Conservation (phyloP, 2,797 vertebrate genomes). For the Coilia nasus region DNA sequence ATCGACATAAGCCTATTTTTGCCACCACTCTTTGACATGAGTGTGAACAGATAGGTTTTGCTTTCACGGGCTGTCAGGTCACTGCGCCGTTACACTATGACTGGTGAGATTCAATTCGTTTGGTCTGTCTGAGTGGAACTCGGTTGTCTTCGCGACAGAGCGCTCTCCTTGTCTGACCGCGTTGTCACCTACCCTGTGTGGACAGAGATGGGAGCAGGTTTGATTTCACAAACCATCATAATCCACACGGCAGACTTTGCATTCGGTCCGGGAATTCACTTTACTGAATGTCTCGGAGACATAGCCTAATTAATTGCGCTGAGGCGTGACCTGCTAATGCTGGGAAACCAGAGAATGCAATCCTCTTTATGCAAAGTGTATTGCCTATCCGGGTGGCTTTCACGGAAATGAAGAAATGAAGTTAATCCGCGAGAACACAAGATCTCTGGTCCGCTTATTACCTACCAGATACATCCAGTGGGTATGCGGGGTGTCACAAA, state of each 20-base stretch:
- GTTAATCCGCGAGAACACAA: slow-evolving; percentile 15
- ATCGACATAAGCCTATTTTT: too few relatives aligned
- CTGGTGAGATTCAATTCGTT: slow-evolving; percentile 42
- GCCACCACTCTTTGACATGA: background rate
- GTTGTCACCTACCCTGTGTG: background rate
- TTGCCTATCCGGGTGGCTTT: slow-evolving; percentile 53
- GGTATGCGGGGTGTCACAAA: background rate
- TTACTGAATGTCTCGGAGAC: slow-evolving; percentile 25
- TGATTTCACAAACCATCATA: slow-evolving; percentile 3
- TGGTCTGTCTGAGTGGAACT: slow-evolving; percentile 26
- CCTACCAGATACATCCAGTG: background rate
- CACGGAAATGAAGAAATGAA: background rate
- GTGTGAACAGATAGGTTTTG: slow-evolving; percentile 35
- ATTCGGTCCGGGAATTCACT: slow-evolving; percentile 31
- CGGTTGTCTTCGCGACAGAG: slow-evolving; percentile 22
- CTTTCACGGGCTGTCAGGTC: slow-evolving; percentile 41
- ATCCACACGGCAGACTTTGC: slow-evolving; percentile 9
- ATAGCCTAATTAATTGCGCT: slow-evolving; percentile 26
- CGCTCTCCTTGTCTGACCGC: background rate
- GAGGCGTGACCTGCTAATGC: slow-evolving; percentile 34
- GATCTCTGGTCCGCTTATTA: background rate
- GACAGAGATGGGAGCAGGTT: background rate
- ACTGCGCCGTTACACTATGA: slow-evolving; percentile 32
- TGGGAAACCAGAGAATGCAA: slow-evolving; percentile 16
- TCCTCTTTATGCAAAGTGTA: slow-evolving; percentile 27